These are phyloP conservation scores for Leptinotarsa lineolata DNA, from an alignment of 1,140 invertebrate species.

Conservation along the genomic window DNA sequence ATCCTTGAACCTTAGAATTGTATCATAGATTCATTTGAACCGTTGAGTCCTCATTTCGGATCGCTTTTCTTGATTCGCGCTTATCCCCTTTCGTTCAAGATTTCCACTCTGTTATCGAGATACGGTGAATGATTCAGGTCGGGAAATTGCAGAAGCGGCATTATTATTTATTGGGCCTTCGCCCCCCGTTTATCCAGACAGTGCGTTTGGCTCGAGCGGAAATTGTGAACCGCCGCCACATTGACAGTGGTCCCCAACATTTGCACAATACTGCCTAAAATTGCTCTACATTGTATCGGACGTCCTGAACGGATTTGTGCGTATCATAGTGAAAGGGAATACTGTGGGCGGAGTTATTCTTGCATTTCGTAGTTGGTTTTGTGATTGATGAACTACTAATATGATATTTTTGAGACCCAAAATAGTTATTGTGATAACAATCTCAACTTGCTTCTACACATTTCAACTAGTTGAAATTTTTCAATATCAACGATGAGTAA, in stretches of 20 bases:
- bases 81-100: slow-evolving; percentile 1
- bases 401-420: no score
- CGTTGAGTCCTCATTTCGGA: not conserved
- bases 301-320: not conserved
- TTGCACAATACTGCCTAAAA: not conserved
- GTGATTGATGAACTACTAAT: no score
- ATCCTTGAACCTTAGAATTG: no score
- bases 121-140: slow-evolving; percentile 29
- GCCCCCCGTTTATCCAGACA: slow-evolving; percentile 24
- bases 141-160: slow-evolving; percentile 30
- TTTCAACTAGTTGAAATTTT: no score
- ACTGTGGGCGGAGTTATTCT: no score
- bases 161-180: slow-evolving; percentile 30
- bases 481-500: no score
- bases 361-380: no score
- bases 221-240: slow-evolving; percentile 24
- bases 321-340: not conserved
- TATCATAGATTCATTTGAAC: no score
- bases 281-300: not conserved
- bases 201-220: slow-evolving; percentile 22
- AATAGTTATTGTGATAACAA: no score
- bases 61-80: not conserved
- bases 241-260: slow-evolving; percentile 7
- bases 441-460: no score
- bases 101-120: slow-evolving; percentile 5